Evolutionary conservation across 1,140 invertebrate genomes (phyloP), one percentile per base, ranked within the genome.

Genomic region (Diabrotica undecimpunctata): DNA sequence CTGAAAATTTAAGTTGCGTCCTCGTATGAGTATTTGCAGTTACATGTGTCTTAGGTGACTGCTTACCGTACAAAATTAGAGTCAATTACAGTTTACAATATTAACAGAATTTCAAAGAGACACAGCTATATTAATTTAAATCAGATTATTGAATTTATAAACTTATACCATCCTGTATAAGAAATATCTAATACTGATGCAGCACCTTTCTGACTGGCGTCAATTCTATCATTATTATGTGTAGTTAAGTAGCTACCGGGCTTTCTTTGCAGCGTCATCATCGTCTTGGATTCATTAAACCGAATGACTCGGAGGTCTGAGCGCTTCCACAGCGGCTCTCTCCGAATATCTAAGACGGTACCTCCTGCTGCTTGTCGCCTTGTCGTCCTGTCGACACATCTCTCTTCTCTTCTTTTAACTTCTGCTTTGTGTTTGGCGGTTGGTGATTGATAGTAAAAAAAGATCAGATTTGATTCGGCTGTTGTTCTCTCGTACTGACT

Each of bases 221-320:
- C 41, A 46, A 46, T 46, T 46, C 41, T 46, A 46, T 46, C 41
- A 46, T 46, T 46, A 46, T 46, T 46, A 46, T 46, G n/a, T 46
- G n/a, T 46, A 46, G 8, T 46, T 46, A 46, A 46, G 41, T 46
- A 46, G 41, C 41, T 46, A 46, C 41, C 41, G 41, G 41, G 41
- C 41, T 46, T 46, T 10, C 41, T 46, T 46, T 46, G 41, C 41
- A 8, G 8, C 41, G 41, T 46, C 41, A 46, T 46, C 41, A 46
- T 46, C 41, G n/a, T 46, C 41, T 46, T n/a, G 41, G n/a, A 46
- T n/a, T 46, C 41, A 46, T 46, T 46, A 46, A 10, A 46, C 3
- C 8, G 41, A 46, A 46, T 46, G 41, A 46, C 41, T 46, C n/a
- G 41, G n/a, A 10, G 41, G 41, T 10, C 8, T 46, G 8, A n/a